phyloP scores from a whole-genome alignment of 2,113 vertebrate genomes.

The Hyperoodon ampullatus region DNA sequence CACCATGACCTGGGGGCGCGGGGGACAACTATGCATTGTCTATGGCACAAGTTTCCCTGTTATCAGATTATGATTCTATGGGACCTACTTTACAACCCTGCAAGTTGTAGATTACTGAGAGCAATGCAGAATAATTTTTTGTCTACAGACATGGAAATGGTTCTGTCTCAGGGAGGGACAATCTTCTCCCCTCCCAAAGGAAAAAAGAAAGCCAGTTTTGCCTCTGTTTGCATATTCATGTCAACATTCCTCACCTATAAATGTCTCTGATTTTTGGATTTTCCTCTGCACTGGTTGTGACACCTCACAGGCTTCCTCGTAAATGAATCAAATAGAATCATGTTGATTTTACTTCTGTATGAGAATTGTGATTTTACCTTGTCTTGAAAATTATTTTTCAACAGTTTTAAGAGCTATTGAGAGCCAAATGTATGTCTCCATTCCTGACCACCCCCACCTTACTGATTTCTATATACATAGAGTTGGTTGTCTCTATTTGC shows the following conservation, averaged over 20 bases:
- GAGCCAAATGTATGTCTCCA: neutral
- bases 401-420: neutral
- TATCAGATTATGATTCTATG: neutral
- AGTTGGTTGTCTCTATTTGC: neutral
- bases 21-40: neutral
- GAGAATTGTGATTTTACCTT: neutral
- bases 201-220: neutral
- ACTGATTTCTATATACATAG: neutral
- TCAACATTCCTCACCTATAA: neutral
- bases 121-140: neutral
- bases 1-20: neutral
- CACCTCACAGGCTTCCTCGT: neutral
- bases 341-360: neutral
- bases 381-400: slow-evolving; percentile 17
- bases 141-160: neutral
- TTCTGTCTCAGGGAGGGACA: neutral
- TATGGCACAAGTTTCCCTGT: neutral
- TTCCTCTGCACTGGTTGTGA: neutral
- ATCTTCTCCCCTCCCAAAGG: too few relatives aligned
- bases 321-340: slow-evolving; percentile 33
- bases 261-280: neutral
- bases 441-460: neutral
- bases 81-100: neutral
- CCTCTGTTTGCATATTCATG: neutral
- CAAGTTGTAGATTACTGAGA: neutral